Evolutionary conservation across 2,113 vertebrate genomes (phyloP), one percentile per base, ranked within the genome.

Genomic region (Mus spicilegus): DNA sequence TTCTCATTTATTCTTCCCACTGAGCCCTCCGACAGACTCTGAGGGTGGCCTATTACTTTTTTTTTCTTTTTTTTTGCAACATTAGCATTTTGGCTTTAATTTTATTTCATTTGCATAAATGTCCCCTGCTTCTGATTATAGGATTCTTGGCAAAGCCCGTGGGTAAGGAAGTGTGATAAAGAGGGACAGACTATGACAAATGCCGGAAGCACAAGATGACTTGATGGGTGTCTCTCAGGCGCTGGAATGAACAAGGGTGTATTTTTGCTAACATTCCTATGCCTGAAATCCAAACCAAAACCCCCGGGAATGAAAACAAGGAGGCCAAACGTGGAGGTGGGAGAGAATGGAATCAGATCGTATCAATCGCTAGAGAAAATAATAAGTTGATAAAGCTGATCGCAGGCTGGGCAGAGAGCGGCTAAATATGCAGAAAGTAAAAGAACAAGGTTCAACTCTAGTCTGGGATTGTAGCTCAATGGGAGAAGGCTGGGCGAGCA

Each of bases 31-130:
- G 24, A 28, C 28, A 14, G 63, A 69, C 61, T 49, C 49, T 49
- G 17, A 96, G 49, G 89, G 69, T 61, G 56, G 30, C 51, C 49
- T 26, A 85, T 19, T 73, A 67, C 49, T 49, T 58, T 58, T 19
- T 56, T 54, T 11, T 54, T 54, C 2, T 54, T 58, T 17, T 77
- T 51, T 85, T 76, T 7, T 65, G 76, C 58, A 81, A 92, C 87
- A 77, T 28, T 39, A 87, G 42, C 30, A 39, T 81, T 93, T 63
- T 67, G 22, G 46, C 89, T 78, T 91, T 92, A 76, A 77, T 90
- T 96, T 80, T n/a, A 82, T 90, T 90, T 86, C n/a, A 81, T 95
- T 96, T 24, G 3, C 3, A 72, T 51, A 93, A 22, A 77, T 33
- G 39, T 20, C 95, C 26, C 88, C 72, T 82, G 49, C 69, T 94